phyloP scores from a whole-genome alignment of 2,113 vertebrate species.

The Coturnix japonica region DNA sequence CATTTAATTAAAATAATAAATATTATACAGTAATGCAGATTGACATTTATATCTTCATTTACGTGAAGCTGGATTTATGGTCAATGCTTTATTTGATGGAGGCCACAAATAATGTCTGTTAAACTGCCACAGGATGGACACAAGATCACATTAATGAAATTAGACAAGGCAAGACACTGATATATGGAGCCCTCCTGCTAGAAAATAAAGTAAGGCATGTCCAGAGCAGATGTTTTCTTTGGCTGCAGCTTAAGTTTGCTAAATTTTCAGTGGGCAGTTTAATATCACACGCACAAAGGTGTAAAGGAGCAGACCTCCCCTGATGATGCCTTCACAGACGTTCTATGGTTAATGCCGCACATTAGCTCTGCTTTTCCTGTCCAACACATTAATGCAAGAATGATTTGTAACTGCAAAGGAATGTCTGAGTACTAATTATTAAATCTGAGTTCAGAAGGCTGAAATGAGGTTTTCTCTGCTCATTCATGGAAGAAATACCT shows the following conservation, averaged over 20 bases:
- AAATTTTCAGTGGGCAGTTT: conserved; percentile 42
- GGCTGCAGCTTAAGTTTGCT: conserved; percentile 9
- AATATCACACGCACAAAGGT: neutral
- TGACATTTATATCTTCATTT: conserved; percentile 90
- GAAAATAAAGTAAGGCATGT: conserved; percentile 52
- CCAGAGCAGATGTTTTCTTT: conserved; percentile 68
- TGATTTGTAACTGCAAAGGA: neutral
- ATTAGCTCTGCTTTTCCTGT: neutral
- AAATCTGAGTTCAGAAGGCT: neutral
- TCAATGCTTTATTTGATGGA: conserved; percentile 85
- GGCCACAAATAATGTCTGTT: conserved; percentile 94
- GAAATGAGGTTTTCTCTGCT: neutral
- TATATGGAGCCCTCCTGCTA: conserved; percentile 64
- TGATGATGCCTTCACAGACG: neutral
- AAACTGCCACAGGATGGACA: conserved; percentile 89
- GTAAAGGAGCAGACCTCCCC: neutral
- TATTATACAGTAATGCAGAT: conserved; percentile 88
- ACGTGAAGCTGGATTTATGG: conserved; percentile 86
- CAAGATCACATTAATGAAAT: conserved; percentile 91
- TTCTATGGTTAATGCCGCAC: neutral
- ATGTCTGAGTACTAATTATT: neutral
- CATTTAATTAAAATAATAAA: conserved; percentile 98
- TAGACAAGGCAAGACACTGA: conserved; percentile 83
- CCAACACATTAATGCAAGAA: neutral
- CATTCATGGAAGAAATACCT: neutral